Evolutionary conservation across 2,797 vertebrate genomes (phyloP), one percentile per base, ranked within the genome.

Genomic region (Parambassis ranga): DNA sequence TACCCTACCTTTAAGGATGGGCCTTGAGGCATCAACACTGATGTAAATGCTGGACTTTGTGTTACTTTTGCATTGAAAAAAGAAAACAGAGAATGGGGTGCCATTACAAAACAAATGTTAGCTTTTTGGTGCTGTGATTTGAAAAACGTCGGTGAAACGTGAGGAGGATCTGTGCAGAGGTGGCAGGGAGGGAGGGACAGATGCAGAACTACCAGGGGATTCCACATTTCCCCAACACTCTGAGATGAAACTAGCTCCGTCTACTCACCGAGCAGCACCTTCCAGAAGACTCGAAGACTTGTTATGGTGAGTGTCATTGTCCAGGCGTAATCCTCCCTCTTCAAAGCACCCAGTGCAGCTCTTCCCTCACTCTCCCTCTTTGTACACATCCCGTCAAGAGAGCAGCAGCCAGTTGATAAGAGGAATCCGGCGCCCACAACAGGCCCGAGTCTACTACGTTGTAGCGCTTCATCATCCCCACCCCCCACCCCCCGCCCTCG

Each of bases 281-380:
- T 89, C 90, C 90, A 86, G 93, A n/a, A 94, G 93, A 88, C 90
- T 89, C 85, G 88, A 88, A 82, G 93, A 92, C 92, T 94, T 95
- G 95, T 97, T 96, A 95, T 96, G 95, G 92, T 89, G 94, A 93
- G 90, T 93, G 85, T 93, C 92, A 91, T 52, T 88, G 90, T 93
- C 90, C 90, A 74, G 77, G 87, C 56, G 85, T 93, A 94, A 95
- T 93, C 94, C 93, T 55, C 62, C 79, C 87, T 92, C 94, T 94
- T 94, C 94, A 94, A 94, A 95, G 94, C 91, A 87, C 92, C 92
- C 90, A 83, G 89, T 42, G 82, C 88, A 89, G 55, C 88, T 92
- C 93, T 93, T 90, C 88, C 89, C 90, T 91, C 92, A 91, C 82
- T 63, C 83, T 80, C 59, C 70, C 88, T 93, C 93, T 94, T 86